Percentiles rank a stretch among this genome's conserved stretches.
Conservation (phyloP, 2,888 invertebrate genomes). For the Diarsia brunnea region DNA sequence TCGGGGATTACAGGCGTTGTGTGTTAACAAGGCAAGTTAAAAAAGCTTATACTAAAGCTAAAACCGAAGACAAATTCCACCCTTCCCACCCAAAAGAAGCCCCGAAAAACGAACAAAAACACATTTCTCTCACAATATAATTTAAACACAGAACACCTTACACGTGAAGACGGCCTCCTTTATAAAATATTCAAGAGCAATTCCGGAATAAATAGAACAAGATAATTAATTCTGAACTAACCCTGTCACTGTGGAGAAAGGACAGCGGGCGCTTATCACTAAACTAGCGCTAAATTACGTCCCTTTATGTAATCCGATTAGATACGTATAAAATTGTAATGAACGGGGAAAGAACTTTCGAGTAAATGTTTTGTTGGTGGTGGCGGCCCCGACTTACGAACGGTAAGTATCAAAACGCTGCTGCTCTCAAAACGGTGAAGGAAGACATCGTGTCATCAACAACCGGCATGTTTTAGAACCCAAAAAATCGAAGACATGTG, state of each 20-base stretch:
- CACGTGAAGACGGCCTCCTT: slow-evolving; percentile 44
- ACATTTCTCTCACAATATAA: slow-evolving; percentile 37
- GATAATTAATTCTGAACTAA: slow-evolving; percentile 64
- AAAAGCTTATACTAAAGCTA: no score
- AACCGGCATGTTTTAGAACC: no score
- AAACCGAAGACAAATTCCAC: not conserved
- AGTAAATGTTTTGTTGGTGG: not conserved
- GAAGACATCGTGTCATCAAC: no score
- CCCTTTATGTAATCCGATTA: slow-evolving; percentile 41
- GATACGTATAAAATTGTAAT: slow-evolving; percentile 34
- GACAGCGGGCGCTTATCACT: slow-evolving; percentile 57
- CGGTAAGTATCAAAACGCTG: no score
- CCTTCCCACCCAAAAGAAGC: not conserved
- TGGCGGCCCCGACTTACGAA: no score
- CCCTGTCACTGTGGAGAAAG: slow-evolving; percentile 50
- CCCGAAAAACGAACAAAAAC: slow-evolving; percentile 9
- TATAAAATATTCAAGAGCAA: slow-evolving; percentile 64
- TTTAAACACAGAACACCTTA: slow-evolving; percentile 27
- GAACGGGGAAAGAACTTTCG: slow-evolving; percentile 4
- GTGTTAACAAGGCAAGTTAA: no score
- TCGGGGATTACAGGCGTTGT: no score
- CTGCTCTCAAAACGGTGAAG: no score
- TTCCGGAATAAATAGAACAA: slow-evolving; percentile 58
- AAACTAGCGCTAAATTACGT: slow-evolving; percentile 47
- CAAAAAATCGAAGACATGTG: no score